These are phyloP conservation scores for Hepsetus odoe DNA, from an alignment of 2,113 vertebrate genomes.

Conservation along the genomic window DNA sequence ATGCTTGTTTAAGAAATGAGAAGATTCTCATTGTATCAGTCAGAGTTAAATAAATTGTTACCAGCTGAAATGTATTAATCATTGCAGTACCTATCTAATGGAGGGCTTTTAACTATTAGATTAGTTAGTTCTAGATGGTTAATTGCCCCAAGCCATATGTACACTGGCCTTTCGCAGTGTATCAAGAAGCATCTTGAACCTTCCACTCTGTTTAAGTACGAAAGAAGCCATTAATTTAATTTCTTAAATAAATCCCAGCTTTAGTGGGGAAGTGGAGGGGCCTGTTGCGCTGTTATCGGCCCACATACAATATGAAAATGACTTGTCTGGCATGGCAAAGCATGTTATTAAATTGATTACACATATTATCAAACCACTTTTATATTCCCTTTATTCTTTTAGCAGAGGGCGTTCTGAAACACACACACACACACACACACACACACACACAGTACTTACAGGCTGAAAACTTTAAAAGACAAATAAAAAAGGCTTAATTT, in stretches of 20 bases:
- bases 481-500: no score
- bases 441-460: background rate
- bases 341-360: slow-evolving; percentile 35
- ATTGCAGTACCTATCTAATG: no score
- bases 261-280: slow-evolving; percentile 20
- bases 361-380: slow-evolving; percentile 35
- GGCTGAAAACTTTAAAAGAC: background rate
- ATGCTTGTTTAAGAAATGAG: no score
- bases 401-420: background rate
- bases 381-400: background rate
- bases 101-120: no score
- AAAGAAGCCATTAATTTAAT: slow-evolving; percentile 31
- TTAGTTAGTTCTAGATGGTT: no score
- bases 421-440: background rate
- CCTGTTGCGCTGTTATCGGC: slow-evolving; percentile 14
- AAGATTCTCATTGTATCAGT: no score
- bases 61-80: no score
- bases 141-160: no score
- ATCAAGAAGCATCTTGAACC: no score
- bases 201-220: background rate
- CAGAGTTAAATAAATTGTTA: no score
- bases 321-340: slow-evolving; percentile 23
- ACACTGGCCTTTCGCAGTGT: no score
- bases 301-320: slow-evolving; percentile 13
- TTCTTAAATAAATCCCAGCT: slow-evolving; percentile 30